A percentile compares a stretch with the other conserved stretches of the same genome.
These are phyloP conservation scores for Drosophila navojoa DNA, from an alignment of 1,140 invertebrate genomes.

Conservation along the genomic window DNA sequence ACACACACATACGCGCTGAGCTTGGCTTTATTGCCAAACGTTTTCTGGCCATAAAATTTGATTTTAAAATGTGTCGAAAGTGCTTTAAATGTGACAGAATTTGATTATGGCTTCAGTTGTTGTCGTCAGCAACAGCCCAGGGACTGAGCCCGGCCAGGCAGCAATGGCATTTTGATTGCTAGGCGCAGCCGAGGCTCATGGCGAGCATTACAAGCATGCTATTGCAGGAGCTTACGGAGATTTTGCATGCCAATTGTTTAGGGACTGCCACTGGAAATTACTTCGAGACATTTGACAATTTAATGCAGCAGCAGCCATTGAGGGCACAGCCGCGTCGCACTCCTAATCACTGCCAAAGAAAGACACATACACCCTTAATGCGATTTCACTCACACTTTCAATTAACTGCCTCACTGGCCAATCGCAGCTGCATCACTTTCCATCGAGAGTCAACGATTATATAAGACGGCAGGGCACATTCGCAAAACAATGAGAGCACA, in stretches of 20 bases:
- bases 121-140: conserved; percentile 7
- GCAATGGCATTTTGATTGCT: conserved; percentile 60
- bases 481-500: conserved; percentile 22
- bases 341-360: too few species aligned
- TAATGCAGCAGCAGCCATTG: conserved; percentile 15
- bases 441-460: too few species aligned
- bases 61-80: conserved; percentile 80
- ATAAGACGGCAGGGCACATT: too few species aligned
- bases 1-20: not conserved
- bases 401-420: conserved; percentile 27
- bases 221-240: conserved; percentile 27
- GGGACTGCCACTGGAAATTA: conserved; percentile 38
- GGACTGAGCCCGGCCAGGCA: conserved; percentile 2
- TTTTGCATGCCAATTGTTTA: conserved; percentile 46
- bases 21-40: conserved; percentile 45
- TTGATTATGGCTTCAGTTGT: conserved; percentile 53
- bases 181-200: conserved; percentile 45
- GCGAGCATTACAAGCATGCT: conserved; percentile 35
- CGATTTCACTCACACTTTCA: conserved; percentile 24
- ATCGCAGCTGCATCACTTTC: conserved; percentile 15
- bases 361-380: conserved; percentile 2
- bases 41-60: conserved; percentile 68
- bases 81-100: conserved; percentile 73
- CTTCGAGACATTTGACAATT: conserved; percentile 22
- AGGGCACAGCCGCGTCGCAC: not conserved